Conservation (phyloP, 2,888 invertebrate genomes). For the Nipponacmea schrenckii region DNA sequence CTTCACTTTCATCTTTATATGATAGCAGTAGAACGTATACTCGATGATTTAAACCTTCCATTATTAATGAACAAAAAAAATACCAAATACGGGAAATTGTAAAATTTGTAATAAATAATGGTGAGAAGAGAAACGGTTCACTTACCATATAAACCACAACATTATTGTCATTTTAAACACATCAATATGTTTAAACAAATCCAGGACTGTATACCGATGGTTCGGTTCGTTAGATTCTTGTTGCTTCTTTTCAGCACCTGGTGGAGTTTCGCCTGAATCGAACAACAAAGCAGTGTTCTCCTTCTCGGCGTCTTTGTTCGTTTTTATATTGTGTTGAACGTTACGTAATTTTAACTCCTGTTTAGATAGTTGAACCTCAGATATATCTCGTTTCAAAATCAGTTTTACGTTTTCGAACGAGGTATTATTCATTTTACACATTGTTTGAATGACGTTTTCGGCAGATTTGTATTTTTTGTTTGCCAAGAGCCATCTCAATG, state of each 20-base stretch:
- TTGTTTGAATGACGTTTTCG: slow-evolving; percentile 38
- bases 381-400: not conserved
- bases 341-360: too few species aligned
- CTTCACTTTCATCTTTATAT: too few species aligned
- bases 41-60: too few species aligned
- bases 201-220: slow-evolving; percentile 38
- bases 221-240: not conserved
- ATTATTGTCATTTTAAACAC: slow-evolving; percentile 37
- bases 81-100: too few species aligned
- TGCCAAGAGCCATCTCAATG: slow-evolving; percentile 52
- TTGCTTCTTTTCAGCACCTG: too few species aligned
- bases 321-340: too few species aligned
- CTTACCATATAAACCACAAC: slow-evolving; percentile 47
- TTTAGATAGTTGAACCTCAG: too few species aligned
- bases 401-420: slow-evolving; percentile 31
- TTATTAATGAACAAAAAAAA: too few species aligned
- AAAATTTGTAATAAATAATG: too few species aligned
- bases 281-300: not conserved
- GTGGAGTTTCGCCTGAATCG: not conserved
- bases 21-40: too few species aligned
- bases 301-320: too few species aligned
- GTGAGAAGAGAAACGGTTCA: not conserved
- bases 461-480: slow-evolving; percentile 43
- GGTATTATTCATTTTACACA: slow-evolving; percentile 39
- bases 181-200: slow-evolving; percentile 37